Conservation (phyloP, 2,797 vertebrate genomes). For the Girardinus metallicus region DNA sequence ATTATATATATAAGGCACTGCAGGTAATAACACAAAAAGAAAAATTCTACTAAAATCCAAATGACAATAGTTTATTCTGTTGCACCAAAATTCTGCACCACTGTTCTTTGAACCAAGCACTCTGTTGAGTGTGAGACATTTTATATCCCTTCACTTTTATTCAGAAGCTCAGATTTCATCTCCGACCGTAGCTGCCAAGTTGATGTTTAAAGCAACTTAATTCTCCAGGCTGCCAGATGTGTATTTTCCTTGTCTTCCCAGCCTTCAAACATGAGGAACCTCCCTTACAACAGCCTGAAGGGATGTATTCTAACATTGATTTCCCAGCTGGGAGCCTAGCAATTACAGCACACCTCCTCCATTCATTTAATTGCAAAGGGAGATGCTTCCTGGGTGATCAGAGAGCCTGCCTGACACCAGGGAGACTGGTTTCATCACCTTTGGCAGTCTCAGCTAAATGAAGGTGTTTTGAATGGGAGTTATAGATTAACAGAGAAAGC, state of each 20-base stretch:
- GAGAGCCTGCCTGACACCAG: slow-evolving; percentile 64
- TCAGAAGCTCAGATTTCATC: slow-evolving; percentile 40
- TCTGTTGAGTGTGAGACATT: slow-evolving; percentile 34
- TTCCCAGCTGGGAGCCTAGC: slow-evolving; percentile 76
- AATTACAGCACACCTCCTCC: slow-evolving; percentile 77
- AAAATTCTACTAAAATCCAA: slow-evolving; percentile 23
- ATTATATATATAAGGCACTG: background rate
- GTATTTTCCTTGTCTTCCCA: slow-evolving; percentile 70
- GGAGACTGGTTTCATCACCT: slow-evolving; percentile 68
- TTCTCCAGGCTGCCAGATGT: slow-evolving; percentile 73
- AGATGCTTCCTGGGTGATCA: slow-evolving; percentile 72
- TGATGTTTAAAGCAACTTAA: slow-evolving; percentile 58
- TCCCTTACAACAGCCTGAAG: slow-evolving; percentile 76
- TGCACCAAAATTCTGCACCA: slow-evolving; percentile 25
- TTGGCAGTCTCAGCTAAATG: slow-evolving; percentile 66
- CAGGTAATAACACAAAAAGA: background rate
- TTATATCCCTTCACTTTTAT: slow-evolving; percentile 47
- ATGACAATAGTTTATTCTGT: slow-evolving; percentile 26
- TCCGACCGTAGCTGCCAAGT: slow-evolving; percentile 53
- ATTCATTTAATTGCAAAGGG: slow-evolving; percentile 77
- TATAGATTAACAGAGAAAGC: slow-evolving; percentile 64
- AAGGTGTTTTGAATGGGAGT: slow-evolving; percentile 60
- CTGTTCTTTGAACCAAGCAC: slow-evolving; percentile 45
- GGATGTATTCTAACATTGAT: slow-evolving; percentile 78
- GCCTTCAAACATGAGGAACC: slow-evolving; percentile 77